These are phyloP conservation scores for Hydropsyche betteni DNA, from an alignment of 2,888 invertebrate species.

Conservation along the genomic window DNA sequence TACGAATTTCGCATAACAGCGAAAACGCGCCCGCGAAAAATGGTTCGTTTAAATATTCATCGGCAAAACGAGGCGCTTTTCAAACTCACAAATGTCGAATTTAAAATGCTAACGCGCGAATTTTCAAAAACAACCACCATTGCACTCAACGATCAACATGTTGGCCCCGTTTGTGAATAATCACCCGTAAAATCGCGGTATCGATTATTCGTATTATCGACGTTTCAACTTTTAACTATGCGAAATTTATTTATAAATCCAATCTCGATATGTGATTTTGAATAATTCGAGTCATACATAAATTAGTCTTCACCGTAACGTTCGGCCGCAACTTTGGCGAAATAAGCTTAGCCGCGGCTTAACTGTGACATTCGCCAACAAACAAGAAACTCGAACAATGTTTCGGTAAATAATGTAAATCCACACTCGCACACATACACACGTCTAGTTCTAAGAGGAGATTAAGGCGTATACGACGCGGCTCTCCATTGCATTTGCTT, in stretches of 20 bases:
- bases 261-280: background rate
- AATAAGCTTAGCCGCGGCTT: conserved; percentile 33
- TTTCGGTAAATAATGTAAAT: conserved; percentile 43
- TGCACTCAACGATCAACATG: too few relatives aligned
- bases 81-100: too few relatives aligned
- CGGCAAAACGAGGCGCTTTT: too few relatives aligned
- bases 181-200: too few relatives aligned
- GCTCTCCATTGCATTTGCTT: conserved; percentile 16
- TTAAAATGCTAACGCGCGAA: too few relatives aligned
- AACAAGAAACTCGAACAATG: conserved; percentile 38
- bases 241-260: too few relatives aligned
- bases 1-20: conserved; percentile 4
- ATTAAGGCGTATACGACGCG: conserved; percentile 9
- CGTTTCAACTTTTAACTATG: too few relatives aligned
- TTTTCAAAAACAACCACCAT: too few relatives aligned
- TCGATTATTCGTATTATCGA: too few relatives aligned
- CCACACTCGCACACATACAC: conserved; percentile 30
- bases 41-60: too few relatives aligned
- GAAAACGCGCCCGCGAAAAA: background rate
- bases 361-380: conserved; percentile 38
- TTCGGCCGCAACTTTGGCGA: conserved; percentile 31
- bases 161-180: too few relatives aligned
- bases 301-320: conserved; percentile 4
- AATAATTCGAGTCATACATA: conserved; percentile 34
- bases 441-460: conserved; percentile 15